Evolutionary conservation across 2,113 vertebrate genomes (phyloP), one percentile per base, ranked within the genome.

Genomic region (Oncorhynchus keta): DNA sequence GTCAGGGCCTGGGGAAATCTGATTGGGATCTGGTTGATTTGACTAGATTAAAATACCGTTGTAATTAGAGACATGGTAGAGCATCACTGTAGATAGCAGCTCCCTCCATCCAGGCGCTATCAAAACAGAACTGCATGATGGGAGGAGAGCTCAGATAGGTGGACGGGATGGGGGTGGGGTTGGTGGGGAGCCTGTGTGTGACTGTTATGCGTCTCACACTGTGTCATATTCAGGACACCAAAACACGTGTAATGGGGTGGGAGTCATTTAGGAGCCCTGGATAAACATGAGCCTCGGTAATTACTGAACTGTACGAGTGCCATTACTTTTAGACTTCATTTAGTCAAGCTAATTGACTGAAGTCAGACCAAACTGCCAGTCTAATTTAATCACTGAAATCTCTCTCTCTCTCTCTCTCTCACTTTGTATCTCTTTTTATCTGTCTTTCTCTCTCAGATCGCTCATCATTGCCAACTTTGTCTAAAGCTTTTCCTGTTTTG

Each of bases 191-290:
- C 75, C 70, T 68, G 67, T 75, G 62, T 77, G 45, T 78, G 73
- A 74, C 76, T 74, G 78, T 76, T 84, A 84, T 81, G 79, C 77
- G 77, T 82, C 79, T 85, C 78, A 79, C 69, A 79, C 75, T 77
- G 76, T 62, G n/a, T 22, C 59, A 82, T 49, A 70, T 71, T 59
- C 73, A 88, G 91, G 91, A 84, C 90, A 79, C 87, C 74, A 84
- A 89, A 89, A 81, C 80, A 84, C 86, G 83, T 82, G 80, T 89
- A 92, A 90, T 84, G 73, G 39, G 77, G 73, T 24, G 75, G 72
- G 68, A 80, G 66, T 59, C 66, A 78, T 82, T 85, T 80, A 59
- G 84, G 82, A 86, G 81, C 74, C 76, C 6, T 81, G 73, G 78
- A 20, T 85, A 86, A 87, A 85, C 64, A 59, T 66, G n/a, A 55